Percentiles rank a stretch among this genome's conserved stretches.
phyloP scores from a whole-genome alignment of 2,113 vertebrate genomes.

The Seriola quinqueradiata region DNA sequence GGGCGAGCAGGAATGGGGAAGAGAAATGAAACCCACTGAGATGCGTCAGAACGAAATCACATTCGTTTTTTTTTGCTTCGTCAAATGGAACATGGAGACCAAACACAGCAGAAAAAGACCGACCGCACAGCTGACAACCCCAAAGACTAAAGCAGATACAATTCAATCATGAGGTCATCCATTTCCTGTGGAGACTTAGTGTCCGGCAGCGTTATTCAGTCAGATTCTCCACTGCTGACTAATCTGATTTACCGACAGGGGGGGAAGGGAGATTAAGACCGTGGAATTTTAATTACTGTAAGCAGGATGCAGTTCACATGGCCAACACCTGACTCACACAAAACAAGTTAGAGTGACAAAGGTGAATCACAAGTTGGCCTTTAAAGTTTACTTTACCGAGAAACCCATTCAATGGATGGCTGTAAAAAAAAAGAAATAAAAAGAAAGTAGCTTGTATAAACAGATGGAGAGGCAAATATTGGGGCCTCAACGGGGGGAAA shows the following conservation, averaged over 20 bases:
- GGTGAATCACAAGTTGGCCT: background rate
- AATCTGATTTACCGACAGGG: background rate
- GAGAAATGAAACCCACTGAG: background rate
- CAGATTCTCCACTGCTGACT: background rate
- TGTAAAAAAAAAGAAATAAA: no score
- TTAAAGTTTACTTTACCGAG: background rate
- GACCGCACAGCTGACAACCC: background rate
- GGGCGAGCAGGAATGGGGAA: background rate
- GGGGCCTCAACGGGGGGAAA: no score
- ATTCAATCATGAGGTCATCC: background rate
- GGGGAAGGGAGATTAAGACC: background rate
- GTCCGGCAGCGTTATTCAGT: background rate
- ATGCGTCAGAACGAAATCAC: background rate
- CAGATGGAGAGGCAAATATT: no score
- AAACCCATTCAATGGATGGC: background rate
- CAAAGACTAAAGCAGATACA: background rate
- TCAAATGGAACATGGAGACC: background rate
- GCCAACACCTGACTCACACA: constrained; percentile 1
- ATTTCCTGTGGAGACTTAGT: background rate
- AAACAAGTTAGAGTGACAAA: background rate
- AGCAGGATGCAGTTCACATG: background rate
- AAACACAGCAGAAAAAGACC: background rate
- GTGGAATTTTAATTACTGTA: constrained; percentile 9
- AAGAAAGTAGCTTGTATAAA: no score
- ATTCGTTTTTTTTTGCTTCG: background rate